phyloP scores from a whole-genome alignment of 2,888 invertebrate genomes.

The Dasysyrphus tricinctus region DNA sequence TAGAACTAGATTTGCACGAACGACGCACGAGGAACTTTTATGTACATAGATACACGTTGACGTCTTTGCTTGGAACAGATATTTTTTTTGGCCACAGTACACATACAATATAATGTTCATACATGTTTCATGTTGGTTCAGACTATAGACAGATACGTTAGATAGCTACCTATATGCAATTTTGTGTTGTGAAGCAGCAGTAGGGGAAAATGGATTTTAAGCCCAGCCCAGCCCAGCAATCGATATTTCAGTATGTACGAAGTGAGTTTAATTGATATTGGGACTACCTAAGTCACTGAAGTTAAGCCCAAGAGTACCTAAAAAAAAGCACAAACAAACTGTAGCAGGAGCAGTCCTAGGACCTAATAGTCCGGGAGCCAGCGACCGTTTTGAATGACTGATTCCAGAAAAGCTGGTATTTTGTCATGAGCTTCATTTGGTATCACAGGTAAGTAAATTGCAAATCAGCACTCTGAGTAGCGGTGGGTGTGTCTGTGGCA shows the following conservation, averaged over 20 bases:
- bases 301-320: slow-evolving; percentile 2
- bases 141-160: not conserved
- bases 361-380: too few relatives aligned
- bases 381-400: too few relatives aligned
- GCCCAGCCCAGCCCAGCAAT: not conserved
- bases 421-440: too few relatives aligned
- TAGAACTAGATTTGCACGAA: too few relatives aligned
- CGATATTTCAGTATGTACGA: slow-evolving; percentile 31
- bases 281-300: slow-evolving; percentile 10
- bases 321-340: slow-evolving; percentile 16
- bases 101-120: not conserved
- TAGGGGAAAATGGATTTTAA: not conserved
- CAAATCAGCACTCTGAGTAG: too few relatives aligned
- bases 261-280: slow-evolving; percentile 25
- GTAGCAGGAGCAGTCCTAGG: not conserved
- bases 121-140: not conserved
- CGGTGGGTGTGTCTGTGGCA: too few relatives aligned
- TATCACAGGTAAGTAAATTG: too few relatives aligned
- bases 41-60: not conserved
- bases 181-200: not conserved
- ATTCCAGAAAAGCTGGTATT: too few relatives aligned
- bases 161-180: not conserved
- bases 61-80: slow-evolving; percentile 1
- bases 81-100: not conserved
- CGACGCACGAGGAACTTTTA: not conserved